These are phyloP conservation scores for Addax nasomaculatus DNA, from an alignment of 2,113 vertebrate genomes.

Conservation along the genomic window DNA sequence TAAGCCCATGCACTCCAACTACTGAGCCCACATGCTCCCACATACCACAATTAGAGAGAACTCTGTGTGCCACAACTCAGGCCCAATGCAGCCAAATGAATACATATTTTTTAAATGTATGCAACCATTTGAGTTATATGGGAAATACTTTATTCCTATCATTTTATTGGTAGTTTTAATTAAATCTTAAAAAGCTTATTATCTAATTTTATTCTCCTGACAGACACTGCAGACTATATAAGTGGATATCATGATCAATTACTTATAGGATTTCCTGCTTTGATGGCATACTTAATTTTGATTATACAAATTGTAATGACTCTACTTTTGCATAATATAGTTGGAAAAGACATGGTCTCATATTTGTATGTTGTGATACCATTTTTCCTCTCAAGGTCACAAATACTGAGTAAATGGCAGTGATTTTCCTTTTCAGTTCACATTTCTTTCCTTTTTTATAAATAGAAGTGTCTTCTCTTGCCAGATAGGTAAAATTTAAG, in stretches of 20 bases:
- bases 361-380: background rate
- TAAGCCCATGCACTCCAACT: background rate
- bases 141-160: background rate
- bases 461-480: background rate
- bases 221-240: background rate
- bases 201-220: conserved; percentile 3
- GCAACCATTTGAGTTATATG: background rate
- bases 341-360: background rate
- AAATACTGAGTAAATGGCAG: background rate
- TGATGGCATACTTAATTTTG: background rate
- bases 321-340: background rate
- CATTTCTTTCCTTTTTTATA: conserved; percentile 24
- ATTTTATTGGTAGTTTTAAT: background rate
- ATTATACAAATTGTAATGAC: background rate
- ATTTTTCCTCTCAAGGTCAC: background rate
- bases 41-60: background rate
- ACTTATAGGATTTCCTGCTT: background rate
- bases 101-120: background rate
- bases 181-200: conserved; percentile 11
- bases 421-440: background rate
- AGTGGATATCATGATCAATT: background rate
- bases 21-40: background rate
- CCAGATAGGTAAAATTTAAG: conserved; percentile 16
- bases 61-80: background rate
- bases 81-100: background rate